A percentile compares a stretch with the other conserved stretches of the same genome.
phyloP scores from a whole-genome alignment of 2,113 vertebrate species.

The Eurystomus gularis region DNA sequence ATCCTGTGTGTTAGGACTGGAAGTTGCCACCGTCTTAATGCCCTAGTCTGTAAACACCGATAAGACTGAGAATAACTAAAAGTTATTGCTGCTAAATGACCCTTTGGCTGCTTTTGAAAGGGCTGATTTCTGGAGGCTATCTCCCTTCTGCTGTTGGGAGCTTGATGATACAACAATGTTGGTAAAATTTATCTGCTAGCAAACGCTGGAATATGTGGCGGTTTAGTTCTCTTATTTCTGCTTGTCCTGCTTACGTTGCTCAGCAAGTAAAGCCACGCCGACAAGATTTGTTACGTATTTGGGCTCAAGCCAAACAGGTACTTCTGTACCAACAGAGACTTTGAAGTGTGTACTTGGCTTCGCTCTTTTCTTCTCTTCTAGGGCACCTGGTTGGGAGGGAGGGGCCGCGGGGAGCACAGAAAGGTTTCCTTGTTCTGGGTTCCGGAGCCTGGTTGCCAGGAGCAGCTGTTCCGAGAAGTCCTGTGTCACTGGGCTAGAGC shows the following conservation, averaged over 20 bases:
- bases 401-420: not conserved
- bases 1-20: not conserved
- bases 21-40: not conserved
- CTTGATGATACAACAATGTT: not conserved
- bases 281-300: not conserved
- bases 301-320: not conserved
- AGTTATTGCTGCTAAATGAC: not conserved
- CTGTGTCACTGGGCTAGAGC: not conserved
- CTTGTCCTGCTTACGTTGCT: not conserved
- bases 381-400: not conserved
- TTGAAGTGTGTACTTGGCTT: not conserved
- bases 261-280: not conserved
- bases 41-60: not conserved
- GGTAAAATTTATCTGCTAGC: not conserved
- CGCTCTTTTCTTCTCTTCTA: not conserved
- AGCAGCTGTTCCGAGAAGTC: not conserved
- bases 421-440: not conserved
- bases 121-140: not conserved
- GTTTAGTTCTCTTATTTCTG: not conserved
- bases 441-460: not conserved
- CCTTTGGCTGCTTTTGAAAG: not conserved
- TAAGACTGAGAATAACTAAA: not conserved
- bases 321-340: not conserved
- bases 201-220: not conserved
- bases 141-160: not conserved